Percentiles rank a stretch among this genome's conserved stretches.
Evolutionary conservation across 2,113 vertebrate species (phyloP).

Genomic region (Plectropomus leopardus): DNA sequence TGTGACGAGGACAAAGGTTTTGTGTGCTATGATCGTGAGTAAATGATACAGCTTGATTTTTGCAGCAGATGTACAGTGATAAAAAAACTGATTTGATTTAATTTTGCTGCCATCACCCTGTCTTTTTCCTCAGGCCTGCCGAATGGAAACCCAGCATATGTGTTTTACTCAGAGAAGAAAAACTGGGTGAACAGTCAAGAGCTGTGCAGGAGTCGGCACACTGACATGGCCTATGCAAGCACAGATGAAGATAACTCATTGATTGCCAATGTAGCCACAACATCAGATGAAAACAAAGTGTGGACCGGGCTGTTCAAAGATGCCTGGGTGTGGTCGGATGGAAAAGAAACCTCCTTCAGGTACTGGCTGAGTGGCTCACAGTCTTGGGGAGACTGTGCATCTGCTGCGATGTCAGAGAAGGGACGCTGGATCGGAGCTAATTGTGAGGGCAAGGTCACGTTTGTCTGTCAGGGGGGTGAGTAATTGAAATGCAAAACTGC

Average conservation of each 20-base stretch:
- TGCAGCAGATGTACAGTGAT: neutral
- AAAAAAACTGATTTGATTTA: no score
- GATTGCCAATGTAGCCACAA: neutral
- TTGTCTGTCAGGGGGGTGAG: conserved; percentile 58
- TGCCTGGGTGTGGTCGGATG: conserved; percentile 39
- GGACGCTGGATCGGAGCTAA: conserved; percentile 15
- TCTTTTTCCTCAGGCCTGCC: neutral
- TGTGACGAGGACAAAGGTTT: accelerated
- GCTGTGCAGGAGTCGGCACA: conserved; percentile 23
- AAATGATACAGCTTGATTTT: neutral
- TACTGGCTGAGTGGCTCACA: neutral
- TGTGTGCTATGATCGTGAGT: conserved; percentile 49
- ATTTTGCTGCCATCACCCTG: neutral
- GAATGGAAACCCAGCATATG: neutral
- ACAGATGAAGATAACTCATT: neutral
- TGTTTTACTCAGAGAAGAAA: accelerated
- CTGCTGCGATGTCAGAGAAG: neutral
- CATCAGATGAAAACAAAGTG: accelerated
- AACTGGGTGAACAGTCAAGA: conserved; percentile 5
- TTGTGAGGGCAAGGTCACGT: neutral
- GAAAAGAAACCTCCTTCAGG: conserved; percentile 38
- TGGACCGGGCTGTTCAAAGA: conserved; percentile 54
- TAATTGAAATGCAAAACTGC: neutral
- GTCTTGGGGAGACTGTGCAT: neutral
- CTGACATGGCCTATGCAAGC: conserved; percentile 6